phyloP scores from a whole-genome alignment of 2,113 vertebrate genomes.

The Xyrauchen texanus region DNA sequence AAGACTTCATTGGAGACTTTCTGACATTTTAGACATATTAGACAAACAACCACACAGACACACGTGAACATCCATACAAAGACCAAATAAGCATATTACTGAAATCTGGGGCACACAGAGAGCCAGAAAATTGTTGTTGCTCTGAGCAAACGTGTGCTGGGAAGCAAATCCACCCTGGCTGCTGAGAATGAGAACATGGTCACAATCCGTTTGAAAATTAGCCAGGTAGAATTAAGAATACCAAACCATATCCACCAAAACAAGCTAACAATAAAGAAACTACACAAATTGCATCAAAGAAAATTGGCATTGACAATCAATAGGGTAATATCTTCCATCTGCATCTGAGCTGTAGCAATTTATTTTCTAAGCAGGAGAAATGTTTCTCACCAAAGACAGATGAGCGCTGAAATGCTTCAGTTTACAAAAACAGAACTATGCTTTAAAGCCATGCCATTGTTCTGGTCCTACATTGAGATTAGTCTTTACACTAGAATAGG shows the following conservation, averaged over 20 bases:
- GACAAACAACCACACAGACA: constrained; percentile 11
- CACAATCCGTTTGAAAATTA: neutral
- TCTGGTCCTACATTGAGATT: too few species aligned
- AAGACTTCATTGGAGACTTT: neutral
- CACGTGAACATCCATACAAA: constrained; percentile 10
- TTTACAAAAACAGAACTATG: too few species aligned
- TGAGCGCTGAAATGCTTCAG: too few species aligned
- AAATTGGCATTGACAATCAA: neutral
- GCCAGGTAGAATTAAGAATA: neutral
- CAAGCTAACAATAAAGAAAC: neutral
- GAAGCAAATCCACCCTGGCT: neutral
- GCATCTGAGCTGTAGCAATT: neutral
- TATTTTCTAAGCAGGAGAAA: too few species aligned
- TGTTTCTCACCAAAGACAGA: too few species aligned
- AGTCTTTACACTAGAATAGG: too few species aligned
- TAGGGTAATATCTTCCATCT: neutral
- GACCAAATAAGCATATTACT: neutral
- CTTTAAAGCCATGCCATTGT: too few species aligned
- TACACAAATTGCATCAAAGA: neutral
- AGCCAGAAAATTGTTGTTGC: neutral
- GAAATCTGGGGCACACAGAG: neutral
- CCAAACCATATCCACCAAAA: neutral
- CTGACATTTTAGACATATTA: neutral
- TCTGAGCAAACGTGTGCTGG: neutral
- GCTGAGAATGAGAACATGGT: neutral